Base-by-base conservation (phyloP, 1,140 invertebrate genomes). In the Archegozetes longisetosus region DNA sequence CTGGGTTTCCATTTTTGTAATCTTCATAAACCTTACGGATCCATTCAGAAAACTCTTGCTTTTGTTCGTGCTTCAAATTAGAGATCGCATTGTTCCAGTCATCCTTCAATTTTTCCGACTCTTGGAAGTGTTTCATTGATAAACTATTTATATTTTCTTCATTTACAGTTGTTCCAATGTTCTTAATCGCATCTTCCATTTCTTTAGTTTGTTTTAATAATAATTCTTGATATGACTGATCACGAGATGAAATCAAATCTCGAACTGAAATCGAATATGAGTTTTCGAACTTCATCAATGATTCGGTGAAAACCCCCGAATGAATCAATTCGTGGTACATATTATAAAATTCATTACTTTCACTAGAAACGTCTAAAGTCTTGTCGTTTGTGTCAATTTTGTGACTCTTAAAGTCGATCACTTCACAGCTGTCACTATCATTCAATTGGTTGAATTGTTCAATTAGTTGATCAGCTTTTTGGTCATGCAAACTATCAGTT, bases 261-360 rank as follows among this genome's bases (percentile, higher is more conserved):
- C 78, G 77, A 0, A 86, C 79, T 59, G 80, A 80, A 61, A 81
- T 74, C n/a, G 84, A 82, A 73, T 82, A 85, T 27, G 81, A 80
- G 67, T 84, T 82, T 71, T 88, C 85, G 47, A 85, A 78, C 70
- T 85, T 81, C 25, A 88, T 72, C 62, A 89, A 81, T 0, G 82
- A 81, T 66, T 84, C 82, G 14, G 61, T 63, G 22, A 88, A 68
- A 3, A 84, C 83, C 2, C 84, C 83, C 0, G 86, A 88, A 70
- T 88, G 85, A 3, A 88, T 84, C 46, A 89, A 70, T 66, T 80
- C 79, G 69, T 88, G 84, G 72, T 88, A 88, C 40, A 85, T 84
- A 12, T 82, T 80, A 22, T 84, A 81, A 75, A 85, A 84, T 20
- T 88, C 49, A 17, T 49, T 29, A 57, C 52, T 54, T 54, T 50